Percentiles rank a stretch among this genome's conserved stretches.
phyloP scores from a whole-genome alignment of 2,797 vertebrate species.

The Rhynchonycteris naso region DNA sequence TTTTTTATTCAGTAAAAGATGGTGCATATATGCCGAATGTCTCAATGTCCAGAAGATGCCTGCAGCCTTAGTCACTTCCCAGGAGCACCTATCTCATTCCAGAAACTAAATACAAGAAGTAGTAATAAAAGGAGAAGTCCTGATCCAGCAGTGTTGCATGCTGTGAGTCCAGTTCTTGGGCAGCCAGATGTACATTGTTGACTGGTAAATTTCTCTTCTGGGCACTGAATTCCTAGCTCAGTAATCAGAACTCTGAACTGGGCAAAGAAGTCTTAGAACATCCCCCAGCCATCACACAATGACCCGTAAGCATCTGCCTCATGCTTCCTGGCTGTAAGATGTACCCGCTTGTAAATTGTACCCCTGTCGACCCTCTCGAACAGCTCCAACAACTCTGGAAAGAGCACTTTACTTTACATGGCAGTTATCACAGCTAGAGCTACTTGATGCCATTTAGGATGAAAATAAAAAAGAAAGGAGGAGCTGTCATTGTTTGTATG shows the following conservation, averaged over 20 bases:
- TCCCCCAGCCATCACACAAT: background rate
- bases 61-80: background rate
- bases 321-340: background rate
- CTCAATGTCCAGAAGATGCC: background rate
- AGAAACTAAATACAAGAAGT: conserved; percentile 12
- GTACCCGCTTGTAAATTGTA: background rate
- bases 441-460: conserved; percentile 36
- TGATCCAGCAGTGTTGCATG: background rate
- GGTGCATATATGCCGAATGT: no score
- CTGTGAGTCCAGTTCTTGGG: background rate
- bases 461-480: conserved; percentile 62
- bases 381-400: conserved; percentile 28
- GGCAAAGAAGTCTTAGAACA: background rate
- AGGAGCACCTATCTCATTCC: background rate
- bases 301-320: background rate
- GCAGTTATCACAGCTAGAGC: conserved; percentile 64
- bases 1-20: background rate
- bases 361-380: background rate
- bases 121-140: background rate
- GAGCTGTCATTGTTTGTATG: conserved; percentile 58
- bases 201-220: background rate
- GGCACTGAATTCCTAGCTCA: background rate
- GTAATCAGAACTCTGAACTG: background rate
- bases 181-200: background rate
- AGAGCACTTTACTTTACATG: conserved; percentile 33